phyloP scores from a whole-genome alignment of 2,113 vertebrate species.

The Menidia beryllina region DNA sequence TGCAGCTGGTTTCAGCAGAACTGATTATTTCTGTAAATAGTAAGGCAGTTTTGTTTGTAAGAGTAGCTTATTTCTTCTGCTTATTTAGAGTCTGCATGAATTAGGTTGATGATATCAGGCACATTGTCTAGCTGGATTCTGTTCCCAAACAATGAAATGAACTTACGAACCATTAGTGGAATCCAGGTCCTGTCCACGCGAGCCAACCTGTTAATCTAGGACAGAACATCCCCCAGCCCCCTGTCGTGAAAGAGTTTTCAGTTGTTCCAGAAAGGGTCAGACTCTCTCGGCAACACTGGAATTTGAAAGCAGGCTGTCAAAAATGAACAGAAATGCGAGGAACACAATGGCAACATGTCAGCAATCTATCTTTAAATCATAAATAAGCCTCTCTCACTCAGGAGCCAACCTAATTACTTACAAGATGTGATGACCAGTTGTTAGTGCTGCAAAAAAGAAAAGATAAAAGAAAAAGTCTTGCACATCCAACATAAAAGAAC shows the following conservation, averaged over 20 bases:
- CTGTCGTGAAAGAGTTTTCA: slow-evolving; percentile 25
- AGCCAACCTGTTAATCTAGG: slow-evolving; percentile 53
- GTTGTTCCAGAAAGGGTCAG: slow-evolving; percentile 32
- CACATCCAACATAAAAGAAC: slow-evolving; percentile 30
- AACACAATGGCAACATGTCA: not conserved
- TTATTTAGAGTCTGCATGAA: slow-evolving; percentile 22
- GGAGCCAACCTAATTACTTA: slow-evolving; percentile 12
- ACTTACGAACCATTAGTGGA: slow-evolving; percentile 59
- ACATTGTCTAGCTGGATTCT: slow-evolving; percentile 19
- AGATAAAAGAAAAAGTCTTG: slow-evolving; percentile 9
- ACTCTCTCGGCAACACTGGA: slow-evolving; percentile 18
- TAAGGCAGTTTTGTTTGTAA: slow-evolving; percentile 8
- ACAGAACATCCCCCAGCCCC: not conserved
- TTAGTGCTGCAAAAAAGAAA: slow-evolving; percentile 47
- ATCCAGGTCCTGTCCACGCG: slow-evolving; percentile 38
- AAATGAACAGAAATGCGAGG: slow-evolving; percentile 22
- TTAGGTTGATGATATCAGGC: slow-evolving; percentile 28
- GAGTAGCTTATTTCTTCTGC: not conserved
- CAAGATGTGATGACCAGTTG: slow-evolving; percentile 31
- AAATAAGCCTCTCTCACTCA: slow-evolving; percentile 24
- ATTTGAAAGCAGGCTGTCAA: slow-evolving; percentile 25
- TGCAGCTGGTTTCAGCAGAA: slow-evolving; percentile 18
- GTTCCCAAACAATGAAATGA: slow-evolving; percentile 46
- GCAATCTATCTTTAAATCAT: slow-evolving; percentile 31
- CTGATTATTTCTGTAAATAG: slow-evolving; percentile 34